Conservation (phyloP, 2,888 invertebrate species). For the Dynastes tityus region DNA sequence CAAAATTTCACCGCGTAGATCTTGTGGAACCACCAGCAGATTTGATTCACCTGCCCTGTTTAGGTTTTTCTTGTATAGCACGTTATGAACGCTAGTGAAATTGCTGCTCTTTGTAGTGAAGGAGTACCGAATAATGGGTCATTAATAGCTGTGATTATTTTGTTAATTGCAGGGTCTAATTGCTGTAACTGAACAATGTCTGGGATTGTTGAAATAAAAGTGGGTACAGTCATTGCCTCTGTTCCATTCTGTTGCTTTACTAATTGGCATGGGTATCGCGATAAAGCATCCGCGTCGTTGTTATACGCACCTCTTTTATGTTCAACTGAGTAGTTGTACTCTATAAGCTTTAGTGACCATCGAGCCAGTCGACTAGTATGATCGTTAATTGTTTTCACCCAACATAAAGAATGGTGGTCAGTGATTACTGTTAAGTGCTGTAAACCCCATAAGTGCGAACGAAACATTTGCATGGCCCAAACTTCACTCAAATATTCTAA, state of each 20-base stretch:
- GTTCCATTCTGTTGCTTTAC: background rate
- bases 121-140: background rate
- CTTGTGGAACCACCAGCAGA: too few relatives aligned
- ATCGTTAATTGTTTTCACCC: background rate
- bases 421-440: background rate
- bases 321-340: background rate
- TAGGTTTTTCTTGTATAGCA: too few relatives aligned
- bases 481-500: background rate
- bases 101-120: background rate
- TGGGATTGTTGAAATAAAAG: background rate
- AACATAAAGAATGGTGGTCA: background rate
- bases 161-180: background rate
- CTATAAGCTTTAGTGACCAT: background rate
- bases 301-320: background rate
- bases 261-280: background rate
- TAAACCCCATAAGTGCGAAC: background rate
- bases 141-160: background rate
- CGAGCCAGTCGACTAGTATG: background rate
- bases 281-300: background rate
- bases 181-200: background rate
- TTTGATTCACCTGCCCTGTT: too few relatives aligned
- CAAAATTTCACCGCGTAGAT: background rate
- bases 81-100: background rate
- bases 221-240: background rate
- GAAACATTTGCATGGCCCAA: background rate